Evolutionary conservation across 1,140 invertebrate genomes (phyloP), one percentile per base, ranked within the genome.

Genomic region (Limonius californicus): DNA sequence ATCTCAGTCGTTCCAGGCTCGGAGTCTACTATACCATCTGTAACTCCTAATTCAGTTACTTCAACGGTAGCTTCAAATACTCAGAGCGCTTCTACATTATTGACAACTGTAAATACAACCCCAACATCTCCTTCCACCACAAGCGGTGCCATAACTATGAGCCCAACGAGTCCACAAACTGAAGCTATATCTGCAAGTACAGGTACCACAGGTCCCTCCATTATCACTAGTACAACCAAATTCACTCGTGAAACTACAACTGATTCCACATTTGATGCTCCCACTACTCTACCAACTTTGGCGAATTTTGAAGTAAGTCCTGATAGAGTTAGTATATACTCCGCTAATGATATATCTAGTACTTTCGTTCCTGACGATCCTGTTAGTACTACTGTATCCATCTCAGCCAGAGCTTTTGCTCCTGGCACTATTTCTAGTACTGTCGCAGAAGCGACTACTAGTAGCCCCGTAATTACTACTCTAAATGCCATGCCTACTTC

Each of bases 291-390:
- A 59, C 65, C 67, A 45, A 63, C 61, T 30, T 23, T 68, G n/a
- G 21, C 59, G n/a, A 73, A 62, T 42, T 69, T 75, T 55, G 63
- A 72, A 69, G 70, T 73, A 68, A 74, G 73, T 70, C 71, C 74
- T 50, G 70, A 62, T 56, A 72, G 70, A 65, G 70, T 72, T 23
- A 68, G 67, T 42, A 58, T 74, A 42, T 73, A 70, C 54, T 74
- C 74, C 19, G 71, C 71, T 71, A 74, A 74, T 56, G 72, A 75
- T 64, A 14, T 74, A 20, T 72, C 78, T 66, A 77, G 76, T 56
- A 76, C 73, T 67, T 73, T 76, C 58, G 71, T 72, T 56, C 68
- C 76, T 53, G 71, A 73, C 21, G 72, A 74, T 69, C 60, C 60
- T 2, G 58, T 69, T 45, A 61, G 68, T 42, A 74, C 72, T 57